A percentile compares a stretch with the other conserved stretches of the same genome.
Evolutionary conservation across 1,140 invertebrate species (phyloP).

Genomic region (Drosophila arawakana): DNA sequence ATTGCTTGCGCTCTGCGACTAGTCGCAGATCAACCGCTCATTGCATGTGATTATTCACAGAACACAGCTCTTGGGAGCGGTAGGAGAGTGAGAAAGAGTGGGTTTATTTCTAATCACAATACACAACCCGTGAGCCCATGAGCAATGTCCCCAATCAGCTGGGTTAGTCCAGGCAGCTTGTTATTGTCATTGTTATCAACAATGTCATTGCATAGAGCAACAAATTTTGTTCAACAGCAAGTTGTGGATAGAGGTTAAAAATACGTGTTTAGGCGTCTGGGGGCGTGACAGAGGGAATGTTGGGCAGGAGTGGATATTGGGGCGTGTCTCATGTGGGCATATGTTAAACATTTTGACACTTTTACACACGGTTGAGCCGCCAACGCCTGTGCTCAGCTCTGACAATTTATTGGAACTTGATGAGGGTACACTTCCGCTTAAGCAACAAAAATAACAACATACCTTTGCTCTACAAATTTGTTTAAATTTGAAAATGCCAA

Average conservation of each 20-base stretch:
- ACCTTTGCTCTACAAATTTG: constrained; percentile 33
- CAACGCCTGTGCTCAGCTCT: constrained; percentile 56
- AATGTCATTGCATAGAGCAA: constrained; percentile 61
- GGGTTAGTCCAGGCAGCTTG: constrained; percentile 39
- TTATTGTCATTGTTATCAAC: constrained; percentile 80
- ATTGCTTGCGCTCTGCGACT: constrained; percentile 8
- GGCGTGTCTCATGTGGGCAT: constrained; percentile 70
- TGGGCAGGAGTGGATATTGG: neutral
- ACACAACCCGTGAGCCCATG: constrained; percentile 22
- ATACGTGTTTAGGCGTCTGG: neutral
- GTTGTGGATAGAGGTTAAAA: constrained; percentile 7
- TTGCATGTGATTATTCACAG: constrained; percentile 56
- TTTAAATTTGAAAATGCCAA: constrained; percentile 49
- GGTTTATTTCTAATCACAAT: constrained; percentile 47
- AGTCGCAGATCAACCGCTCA: constrained; percentile 52
- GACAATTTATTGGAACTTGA: constrained; percentile 69
- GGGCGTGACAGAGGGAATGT: neutral
- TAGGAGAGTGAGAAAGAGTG: neutral
- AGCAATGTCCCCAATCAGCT: constrained; percentile 7
- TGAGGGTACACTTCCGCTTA: constrained; percentile 64
- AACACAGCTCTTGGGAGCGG: constrained; percentile 22
- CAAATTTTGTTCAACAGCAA: constrained; percentile 40
- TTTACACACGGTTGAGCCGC: constrained; percentile 65
- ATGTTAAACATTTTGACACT: constrained; percentile 80
- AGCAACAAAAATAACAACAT: neutral